Evolutionary conservation across 2,113 vertebrate species (phyloP).

Genomic region (Nansenia antarctica): DNA sequence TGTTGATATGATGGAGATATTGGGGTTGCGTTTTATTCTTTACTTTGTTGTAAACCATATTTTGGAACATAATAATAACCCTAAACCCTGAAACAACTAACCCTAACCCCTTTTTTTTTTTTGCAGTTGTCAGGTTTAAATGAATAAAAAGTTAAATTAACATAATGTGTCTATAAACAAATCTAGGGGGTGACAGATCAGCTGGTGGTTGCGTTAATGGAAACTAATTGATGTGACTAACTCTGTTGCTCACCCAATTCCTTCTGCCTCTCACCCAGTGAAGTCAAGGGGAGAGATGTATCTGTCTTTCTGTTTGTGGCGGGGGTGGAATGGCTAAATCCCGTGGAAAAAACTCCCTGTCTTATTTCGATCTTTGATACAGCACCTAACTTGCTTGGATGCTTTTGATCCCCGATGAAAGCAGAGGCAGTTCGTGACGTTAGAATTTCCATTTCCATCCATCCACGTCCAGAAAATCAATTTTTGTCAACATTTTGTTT

Average conservation of each 20-base stretch:
- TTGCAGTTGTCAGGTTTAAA: background rate
- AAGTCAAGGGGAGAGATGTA: constrained; percentile 30
- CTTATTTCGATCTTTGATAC: background rate
- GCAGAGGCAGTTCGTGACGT: too few species aligned
- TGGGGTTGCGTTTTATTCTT: too few species aligned
- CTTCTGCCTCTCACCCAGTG: constrained; percentile 30
- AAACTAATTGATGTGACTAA: constrained; percentile 50
- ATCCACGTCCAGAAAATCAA: too few species aligned
- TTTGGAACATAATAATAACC: background rate
- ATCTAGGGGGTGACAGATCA: constrained; percentile 9
- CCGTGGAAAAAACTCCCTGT: background rate
- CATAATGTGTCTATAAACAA: background rate
- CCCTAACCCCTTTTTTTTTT: too few species aligned
- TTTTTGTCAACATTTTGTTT: too few species aligned
- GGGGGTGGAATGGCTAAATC: background rate
- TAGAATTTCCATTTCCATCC: too few species aligned
- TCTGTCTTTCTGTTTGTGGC: background rate
- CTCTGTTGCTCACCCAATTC: constrained; percentile 21
- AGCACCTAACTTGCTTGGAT: background rate
- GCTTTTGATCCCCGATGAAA: background rate
- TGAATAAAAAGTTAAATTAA: background rate
- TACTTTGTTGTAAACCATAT: background rate
- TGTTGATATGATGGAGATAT: too few species aligned
- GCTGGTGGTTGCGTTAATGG: constrained; percentile 52
- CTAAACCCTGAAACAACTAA: background rate